phyloP scores from a whole-genome alignment of 2,888 invertebrate species.

The Cyrtodaria siliqua region DNA sequence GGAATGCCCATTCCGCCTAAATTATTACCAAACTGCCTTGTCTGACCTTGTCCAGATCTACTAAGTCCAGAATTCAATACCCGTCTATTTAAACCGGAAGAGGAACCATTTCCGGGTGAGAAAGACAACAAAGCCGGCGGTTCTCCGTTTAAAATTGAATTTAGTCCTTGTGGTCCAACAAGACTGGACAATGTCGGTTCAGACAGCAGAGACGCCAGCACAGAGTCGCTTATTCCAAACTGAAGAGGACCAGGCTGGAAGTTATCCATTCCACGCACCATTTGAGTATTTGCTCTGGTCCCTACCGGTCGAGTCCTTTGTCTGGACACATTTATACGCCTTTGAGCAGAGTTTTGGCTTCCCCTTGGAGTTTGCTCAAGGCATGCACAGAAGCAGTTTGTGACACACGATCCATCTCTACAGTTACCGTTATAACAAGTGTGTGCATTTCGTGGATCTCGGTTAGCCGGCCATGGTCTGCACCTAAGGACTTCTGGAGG shows the following conservation, averaged over 20 bases:
- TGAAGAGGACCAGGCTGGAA: slow-evolving; percentile 9
- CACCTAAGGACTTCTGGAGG: too few relatives aligned
- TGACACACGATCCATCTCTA: not conserved
- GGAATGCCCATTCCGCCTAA: slow-evolving; percentile 6
- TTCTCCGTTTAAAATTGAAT: slow-evolving; percentile 43
- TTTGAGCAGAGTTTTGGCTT: not conserved
- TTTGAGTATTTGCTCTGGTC: not conserved
- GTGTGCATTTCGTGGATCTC: too few relatives aligned
- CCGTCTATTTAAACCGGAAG: too few relatives aligned
- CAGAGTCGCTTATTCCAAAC: slow-evolving; percentile 44
- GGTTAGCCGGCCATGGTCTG: too few relatives aligned
- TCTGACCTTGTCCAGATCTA: too few relatives aligned
- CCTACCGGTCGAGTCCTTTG: not conserved
- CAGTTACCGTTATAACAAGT: slow-evolving; percentile 5
- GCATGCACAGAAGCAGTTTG: slow-evolving; percentile 13
- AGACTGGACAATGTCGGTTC: slow-evolving; percentile 40
- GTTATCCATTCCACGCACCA: not conserved
- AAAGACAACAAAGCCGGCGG: slow-evolving; percentile 34
- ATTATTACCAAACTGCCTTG: too few relatives aligned
- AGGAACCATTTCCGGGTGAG: not conserved
- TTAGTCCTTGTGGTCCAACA: slow-evolving; percentile 52
- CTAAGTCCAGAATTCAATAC: too few relatives aligned
- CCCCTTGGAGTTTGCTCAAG: not conserved
- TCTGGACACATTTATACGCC: not conserved
- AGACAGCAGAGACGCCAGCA: slow-evolving; percentile 35